Conservation (phyloP, 2,888 invertebrate species). For the Caenorhabditis afra region DNA sequence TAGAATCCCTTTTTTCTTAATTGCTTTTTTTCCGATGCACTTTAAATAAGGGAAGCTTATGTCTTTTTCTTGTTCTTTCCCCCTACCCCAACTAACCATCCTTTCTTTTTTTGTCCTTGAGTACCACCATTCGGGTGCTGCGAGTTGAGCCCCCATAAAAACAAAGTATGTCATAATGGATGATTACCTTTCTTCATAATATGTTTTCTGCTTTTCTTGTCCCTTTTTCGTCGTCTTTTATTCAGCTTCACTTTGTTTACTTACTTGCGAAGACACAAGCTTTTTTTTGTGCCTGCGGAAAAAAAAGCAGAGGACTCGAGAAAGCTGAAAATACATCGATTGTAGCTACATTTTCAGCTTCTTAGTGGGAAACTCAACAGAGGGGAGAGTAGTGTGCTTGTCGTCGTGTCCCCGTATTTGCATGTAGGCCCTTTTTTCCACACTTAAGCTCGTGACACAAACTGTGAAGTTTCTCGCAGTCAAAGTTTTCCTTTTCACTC, state of each 20-base stretch:
- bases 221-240: constrained; percentile 14
- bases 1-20: constrained; percentile 38
- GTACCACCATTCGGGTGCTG: constrained; percentile 23
- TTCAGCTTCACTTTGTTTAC: constrained; percentile 36
- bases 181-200: constrained; percentile 45
- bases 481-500: no score
- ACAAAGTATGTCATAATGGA: constrained; percentile 53
- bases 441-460: no score
- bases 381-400: no score
- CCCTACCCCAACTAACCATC: constrained; percentile 1
- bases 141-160: constrained; percentile 28
- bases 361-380: neutral
- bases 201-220: constrained; percentile 12
- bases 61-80: neutral
- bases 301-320: constrained; percentile 7
- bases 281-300: constrained; percentile 27
- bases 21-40: constrained; percentile 31
- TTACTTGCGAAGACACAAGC: constrained; percentile 15
- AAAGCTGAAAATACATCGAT: constrained; percentile 21
- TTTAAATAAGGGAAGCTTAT: neutral
- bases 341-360: constrained; percentile 31
- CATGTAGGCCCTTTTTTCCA: no score
- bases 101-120: constrained; percentile 26
- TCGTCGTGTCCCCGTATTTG: no score
- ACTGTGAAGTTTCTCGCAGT: no score